phyloP scores from a whole-genome alignment of 2,113 vertebrate genomes.

The Oncorhynchus gorbuscha region DNA sequence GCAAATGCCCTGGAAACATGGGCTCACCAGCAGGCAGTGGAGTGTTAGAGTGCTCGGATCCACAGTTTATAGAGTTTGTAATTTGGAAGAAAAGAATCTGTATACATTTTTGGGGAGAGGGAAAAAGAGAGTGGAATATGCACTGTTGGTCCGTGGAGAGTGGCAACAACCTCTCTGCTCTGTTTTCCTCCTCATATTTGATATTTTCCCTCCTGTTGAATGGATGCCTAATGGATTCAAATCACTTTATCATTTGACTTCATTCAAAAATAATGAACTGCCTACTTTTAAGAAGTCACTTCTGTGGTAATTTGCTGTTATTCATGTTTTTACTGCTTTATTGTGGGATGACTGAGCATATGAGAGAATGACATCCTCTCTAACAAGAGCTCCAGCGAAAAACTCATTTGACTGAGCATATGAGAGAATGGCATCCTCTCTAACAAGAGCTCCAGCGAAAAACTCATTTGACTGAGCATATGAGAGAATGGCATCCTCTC shows the following conservation, averaged over 20 bases:
- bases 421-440: no score
- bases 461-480: no score
- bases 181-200: constrained; percentile 49
- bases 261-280: constrained; percentile 73
- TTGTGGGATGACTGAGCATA: constrained; percentile 47
- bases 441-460: no score
- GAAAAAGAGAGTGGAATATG: constrained; percentile 68
- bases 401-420: no score
- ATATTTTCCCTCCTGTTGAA: constrained; percentile 73
- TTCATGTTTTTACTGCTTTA: constrained; percentile 43
- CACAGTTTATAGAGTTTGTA: constrained; percentile 75
- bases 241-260: constrained; percentile 76
- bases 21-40: constrained; percentile 84
- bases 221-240: constrained; percentile 76
- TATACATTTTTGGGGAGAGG: constrained; percentile 42
- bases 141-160: constrained; percentile 69
- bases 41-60: constrained; percentile 81
- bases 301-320: constrained; percentile 65
- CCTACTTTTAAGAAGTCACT: constrained; percentile 70
- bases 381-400: not conserved
- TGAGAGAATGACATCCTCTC: not conserved
- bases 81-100: constrained; percentile 61
- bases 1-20: constrained; percentile 99
- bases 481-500: no score
- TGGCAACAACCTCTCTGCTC: constrained; percentile 67